These are phyloP conservation scores for Epinotia demarniana DNA, from an alignment of 2,888 invertebrate genomes.

Conservation along the genomic window DNA sequence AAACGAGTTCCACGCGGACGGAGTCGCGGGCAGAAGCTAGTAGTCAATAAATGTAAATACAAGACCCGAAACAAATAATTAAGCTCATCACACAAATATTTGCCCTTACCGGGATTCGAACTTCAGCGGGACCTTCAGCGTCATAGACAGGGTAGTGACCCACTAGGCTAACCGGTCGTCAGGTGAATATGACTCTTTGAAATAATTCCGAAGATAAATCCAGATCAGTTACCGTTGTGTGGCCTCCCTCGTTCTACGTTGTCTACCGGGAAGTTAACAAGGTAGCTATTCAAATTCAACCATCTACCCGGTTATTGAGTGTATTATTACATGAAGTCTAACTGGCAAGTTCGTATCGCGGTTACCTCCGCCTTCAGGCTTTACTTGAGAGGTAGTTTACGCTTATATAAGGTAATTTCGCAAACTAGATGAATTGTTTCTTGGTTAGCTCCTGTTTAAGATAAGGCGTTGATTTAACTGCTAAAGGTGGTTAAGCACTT, in stretches of 20 bases:
- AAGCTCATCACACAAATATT: too few species aligned
- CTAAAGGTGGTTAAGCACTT: neutral
- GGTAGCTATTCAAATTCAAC: neutral
- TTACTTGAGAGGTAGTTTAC: conserved; percentile 2
- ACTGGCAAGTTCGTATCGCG: conserved; percentile 8
- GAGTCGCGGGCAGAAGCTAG: too few species aligned
- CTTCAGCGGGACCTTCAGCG: too few species aligned
- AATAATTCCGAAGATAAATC: too few species aligned
- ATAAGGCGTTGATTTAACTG: neutral
- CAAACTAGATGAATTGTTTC: conserved; percentile 1
- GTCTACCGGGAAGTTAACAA: neutral
- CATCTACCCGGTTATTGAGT: neutral
- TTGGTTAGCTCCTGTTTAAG: neutral
- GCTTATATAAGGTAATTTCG: neutral
- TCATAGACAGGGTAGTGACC: too few species aligned
- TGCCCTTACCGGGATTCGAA: too few species aligned
- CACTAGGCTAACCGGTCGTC: too few species aligned
- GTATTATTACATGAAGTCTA: neutral
- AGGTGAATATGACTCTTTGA: too few species aligned
- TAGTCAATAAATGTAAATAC: too few species aligned
- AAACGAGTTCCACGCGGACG: too few species aligned
- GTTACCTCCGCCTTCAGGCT: conserved; percentile 9
- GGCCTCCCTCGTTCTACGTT: neutral
- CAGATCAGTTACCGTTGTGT: too few species aligned
- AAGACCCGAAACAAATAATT: too few species aligned